Conservation (phyloP, 2,113 vertebrate genomes). For the Pituophis catenifer region DNA sequence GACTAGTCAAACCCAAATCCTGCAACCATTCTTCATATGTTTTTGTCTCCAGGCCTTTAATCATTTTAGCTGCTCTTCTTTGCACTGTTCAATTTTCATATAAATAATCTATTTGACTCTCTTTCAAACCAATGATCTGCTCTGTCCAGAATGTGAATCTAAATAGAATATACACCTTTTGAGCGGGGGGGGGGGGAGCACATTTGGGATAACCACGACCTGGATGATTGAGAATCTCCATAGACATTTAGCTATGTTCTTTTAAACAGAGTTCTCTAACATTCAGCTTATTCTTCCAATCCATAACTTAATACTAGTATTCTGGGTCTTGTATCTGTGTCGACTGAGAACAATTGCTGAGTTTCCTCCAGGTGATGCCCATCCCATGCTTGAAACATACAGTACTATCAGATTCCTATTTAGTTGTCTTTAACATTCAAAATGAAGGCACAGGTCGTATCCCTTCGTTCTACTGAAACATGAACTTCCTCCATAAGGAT, state of each 20-base stretch:
- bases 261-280: background rate
- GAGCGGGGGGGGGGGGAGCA: rapidly evolving
- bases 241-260: background rate
- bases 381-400: background rate
- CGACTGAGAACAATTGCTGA: background rate
- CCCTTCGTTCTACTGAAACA: background rate
- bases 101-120: too few species aligned
- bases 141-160: too few species aligned
- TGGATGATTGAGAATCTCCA: too few species aligned
- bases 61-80: too few species aligned
- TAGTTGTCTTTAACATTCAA: background rate
- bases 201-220: too few species aligned
- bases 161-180: too few species aligned
- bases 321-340: background rate
- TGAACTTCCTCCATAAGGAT: background rate
- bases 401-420: background rate
- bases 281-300: background rate
- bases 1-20: too few species aligned
- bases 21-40: too few species aligned
- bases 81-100: background rate
- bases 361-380: background rate
- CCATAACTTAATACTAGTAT: background rate
- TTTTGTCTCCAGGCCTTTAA: too few species aligned
- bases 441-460: background rate
- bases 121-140: too few species aligned